phyloP scores from a whole-genome alignment of 1,140 invertebrate genomes.

The Holcopasites calliopsidis region DNA sequence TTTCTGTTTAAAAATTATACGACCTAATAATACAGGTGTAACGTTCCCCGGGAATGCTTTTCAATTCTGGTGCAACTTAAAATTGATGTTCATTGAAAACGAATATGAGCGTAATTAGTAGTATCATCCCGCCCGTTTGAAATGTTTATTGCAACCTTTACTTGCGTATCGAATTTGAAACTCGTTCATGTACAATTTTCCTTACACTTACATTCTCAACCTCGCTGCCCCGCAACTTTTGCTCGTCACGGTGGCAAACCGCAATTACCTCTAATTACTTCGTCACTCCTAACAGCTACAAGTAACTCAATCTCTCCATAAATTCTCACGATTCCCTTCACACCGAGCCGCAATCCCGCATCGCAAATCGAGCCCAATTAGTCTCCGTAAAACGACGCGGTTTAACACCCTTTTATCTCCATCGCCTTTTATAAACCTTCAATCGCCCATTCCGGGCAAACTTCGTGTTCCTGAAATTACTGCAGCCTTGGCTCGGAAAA shows the following conservation, averaged over 20 bases:
- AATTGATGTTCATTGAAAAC: no score
- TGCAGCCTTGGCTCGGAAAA: not conserved
- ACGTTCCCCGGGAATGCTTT: no score
- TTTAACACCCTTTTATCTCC: constrained; percentile 9
- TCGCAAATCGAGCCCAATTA: not conserved
- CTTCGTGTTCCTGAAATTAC: constrained; percentile 28
- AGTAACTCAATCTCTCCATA: not conserved
- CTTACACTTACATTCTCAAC: not conserved
- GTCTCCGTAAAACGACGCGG: not conserved
- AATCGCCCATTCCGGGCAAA: no score
- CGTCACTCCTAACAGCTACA: not conserved
- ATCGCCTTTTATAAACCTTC: no score
- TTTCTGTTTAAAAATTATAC: not conserved
- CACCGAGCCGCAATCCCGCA: not conserved
- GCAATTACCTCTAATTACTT: not conserved
- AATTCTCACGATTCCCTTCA: not conserved
- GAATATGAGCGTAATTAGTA: no score
- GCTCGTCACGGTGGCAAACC: not conserved
- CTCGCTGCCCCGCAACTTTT: not conserved
- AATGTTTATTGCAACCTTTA: no score
- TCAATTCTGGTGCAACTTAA: no score
- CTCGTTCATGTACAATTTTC: not conserved
- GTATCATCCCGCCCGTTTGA: no score
- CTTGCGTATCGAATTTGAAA: no score
- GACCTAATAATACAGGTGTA: no score